Evolutionary conservation across 2,113 vertebrate species (phyloP), one percentile per base, ranked within the genome.

Genomic region (Sialia sialis): DNA sequence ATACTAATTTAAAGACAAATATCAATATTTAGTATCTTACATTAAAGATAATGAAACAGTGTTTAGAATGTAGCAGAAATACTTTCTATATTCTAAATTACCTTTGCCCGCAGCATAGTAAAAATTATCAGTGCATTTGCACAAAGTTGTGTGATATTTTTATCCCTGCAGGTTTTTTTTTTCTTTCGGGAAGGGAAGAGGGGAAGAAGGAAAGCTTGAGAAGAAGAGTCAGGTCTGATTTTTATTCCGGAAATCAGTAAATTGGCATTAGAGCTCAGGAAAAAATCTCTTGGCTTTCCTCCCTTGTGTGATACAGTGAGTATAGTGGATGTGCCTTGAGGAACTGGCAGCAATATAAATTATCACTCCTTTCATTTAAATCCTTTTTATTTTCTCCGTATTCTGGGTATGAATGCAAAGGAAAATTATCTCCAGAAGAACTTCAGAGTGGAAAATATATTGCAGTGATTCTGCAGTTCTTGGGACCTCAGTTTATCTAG

Each of bases 131-230:
- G 18, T 66, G 29, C 54, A 43, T 69, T 83, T 68, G 22, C 21
- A 46, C 14, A 62, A 72, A 23, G 5, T 6, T 87, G 29, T 76
- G 46, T 84, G 44, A 34, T 76, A 39, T 83, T 94, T 89, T 94
- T 85, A 91, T 80, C 46, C 49, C 36, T 89, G 51, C 43, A 48
- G 36, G 17, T 89, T 94, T 84, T 90, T 84, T 90, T 77, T 95
- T 84, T 69, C 62, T 58, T 87, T 84, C 18, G 6, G 48, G 16
- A 3, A 7, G 4, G 21, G 32, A 39, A 52, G 17, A 49, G 3
- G 5, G 9, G 20, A 70, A 39, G 26, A 7, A 74, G 27, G 43
- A 48, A 80, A 72, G 26, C 52, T 66, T 79, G 43, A 89, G 73
- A 43, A 93, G 70, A 91, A 32, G 25, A 92, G 54, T 79, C 69